Percentiles rank a stretch among this genome's conserved stretches.
Evolutionary conservation across 2,113 vertebrate genomes (phyloP).

Genomic region (Phalacrocorax pelagicus): DNA sequence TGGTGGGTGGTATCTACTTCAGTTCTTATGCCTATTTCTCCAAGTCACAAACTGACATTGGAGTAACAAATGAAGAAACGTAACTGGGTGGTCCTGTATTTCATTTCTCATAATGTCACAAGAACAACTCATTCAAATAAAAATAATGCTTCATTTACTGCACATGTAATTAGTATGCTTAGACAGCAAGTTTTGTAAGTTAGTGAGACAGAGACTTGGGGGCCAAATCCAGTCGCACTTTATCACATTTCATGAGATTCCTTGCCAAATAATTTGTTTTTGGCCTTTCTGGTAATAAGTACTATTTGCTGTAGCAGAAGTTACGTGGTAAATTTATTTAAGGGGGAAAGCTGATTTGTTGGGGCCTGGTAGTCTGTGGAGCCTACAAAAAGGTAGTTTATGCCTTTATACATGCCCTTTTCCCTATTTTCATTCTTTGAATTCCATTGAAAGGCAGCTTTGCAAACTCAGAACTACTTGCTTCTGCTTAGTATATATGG

Average conservation of each 20-base stretch:
- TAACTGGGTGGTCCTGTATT: neutral
- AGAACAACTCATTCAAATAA: neutral
- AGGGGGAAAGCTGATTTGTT: neutral
- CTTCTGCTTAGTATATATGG: neutral
- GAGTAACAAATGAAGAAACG: slow-evolving; percentile 2
- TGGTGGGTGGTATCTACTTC: slow-evolving; percentile 47
- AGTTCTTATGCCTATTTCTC: slow-evolving; percentile 28
- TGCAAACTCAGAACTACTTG: neutral
- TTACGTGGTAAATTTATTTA: neutral
- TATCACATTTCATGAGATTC: neutral
- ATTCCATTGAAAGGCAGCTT: neutral
- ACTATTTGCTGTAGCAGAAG: neutral
- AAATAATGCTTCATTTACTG: neutral
- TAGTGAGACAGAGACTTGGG: neutral
- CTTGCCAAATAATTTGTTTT: neutral
- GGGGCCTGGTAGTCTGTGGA: neutral
- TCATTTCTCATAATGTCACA: neutral
- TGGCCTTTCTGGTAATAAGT: neutral
- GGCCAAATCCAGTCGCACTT: neutral
- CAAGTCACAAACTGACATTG: neutral
- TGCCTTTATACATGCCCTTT: neutral
- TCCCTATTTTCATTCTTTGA: neutral
- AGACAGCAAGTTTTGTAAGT: neutral
- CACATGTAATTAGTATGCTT: neutral
- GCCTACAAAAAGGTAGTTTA: neutral